These are phyloP conservation scores for Atta colombica DNA, from an alignment of 1,140 invertebrate genomes.

Conservation along the genomic window DNA sequence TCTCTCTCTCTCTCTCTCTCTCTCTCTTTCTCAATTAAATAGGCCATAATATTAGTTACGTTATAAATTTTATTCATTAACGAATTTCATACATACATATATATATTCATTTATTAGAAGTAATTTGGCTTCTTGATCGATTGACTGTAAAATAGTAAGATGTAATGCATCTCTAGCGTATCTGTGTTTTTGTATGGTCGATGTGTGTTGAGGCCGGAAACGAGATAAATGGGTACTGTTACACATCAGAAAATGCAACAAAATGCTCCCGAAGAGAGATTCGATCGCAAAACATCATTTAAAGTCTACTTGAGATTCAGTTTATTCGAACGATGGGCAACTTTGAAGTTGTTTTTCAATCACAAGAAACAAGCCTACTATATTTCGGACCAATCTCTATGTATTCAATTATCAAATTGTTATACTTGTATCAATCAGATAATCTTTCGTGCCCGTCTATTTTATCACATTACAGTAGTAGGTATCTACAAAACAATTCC, in stretches of 20 bases:
- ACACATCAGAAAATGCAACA: slow-evolving; percentile 5
- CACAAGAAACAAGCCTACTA: neutral
- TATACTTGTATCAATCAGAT: slow-evolving; percentile 2
- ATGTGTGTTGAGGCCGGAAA: slow-evolving; percentile 48
- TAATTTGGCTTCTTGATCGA: neutral
- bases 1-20: too few relatives aligned
- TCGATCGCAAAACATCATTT: neutral
- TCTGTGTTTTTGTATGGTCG: slow-evolving; percentile 32
- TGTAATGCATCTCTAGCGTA: slow-evolving; percentile 38
- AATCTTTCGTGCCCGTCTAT: neutral
- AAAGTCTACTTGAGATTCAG: neutral
- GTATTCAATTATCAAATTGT: neutral
- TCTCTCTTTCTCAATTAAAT: too few relatives aligned
- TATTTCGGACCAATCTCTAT: neutral
- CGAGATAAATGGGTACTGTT: slow-evolving; percentile 61
- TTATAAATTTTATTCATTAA: neutral
- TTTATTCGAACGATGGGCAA: neutral
- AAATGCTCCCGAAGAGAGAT: neutral
- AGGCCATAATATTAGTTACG: too few relatives aligned
- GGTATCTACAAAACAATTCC: neutral
- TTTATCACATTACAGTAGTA: neutral
- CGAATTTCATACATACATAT: neutral
- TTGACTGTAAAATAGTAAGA: slow-evolving; percentile 54
- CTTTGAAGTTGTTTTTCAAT: neutral
- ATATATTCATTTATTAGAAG: slow-evolving; percentile 20